Conservation (phyloP, 2,888 invertebrate genomes). For the Limnephilus auricula region DNA sequence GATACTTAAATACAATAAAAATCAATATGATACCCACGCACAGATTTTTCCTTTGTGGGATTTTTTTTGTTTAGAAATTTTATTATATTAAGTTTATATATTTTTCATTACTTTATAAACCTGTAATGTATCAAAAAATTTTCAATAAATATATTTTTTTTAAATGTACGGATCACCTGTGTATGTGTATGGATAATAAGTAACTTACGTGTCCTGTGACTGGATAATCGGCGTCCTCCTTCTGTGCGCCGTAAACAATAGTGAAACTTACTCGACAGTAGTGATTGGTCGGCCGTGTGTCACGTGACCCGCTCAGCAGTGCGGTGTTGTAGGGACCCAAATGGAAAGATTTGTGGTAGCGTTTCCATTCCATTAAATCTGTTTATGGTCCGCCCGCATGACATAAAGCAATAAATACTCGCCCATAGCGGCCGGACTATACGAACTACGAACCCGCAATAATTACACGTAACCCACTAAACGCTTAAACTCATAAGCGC, state of each 20-base stretch:
- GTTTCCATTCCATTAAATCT: conserved; percentile 66
- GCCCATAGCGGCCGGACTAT: conserved; percentile 25
- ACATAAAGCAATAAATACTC: conserved; percentile 64
- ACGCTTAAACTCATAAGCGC: conserved; percentile 7
- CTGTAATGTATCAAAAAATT: too few relatives aligned
- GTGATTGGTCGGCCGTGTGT: conserved; percentile 39
- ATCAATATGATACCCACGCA: too few relatives aligned
- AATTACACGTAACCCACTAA: conserved; percentile 32
- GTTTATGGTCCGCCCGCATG: conserved; percentile 64
- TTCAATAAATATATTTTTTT: too few relatives aligned
- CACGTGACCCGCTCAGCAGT: conserved; percentile 35
- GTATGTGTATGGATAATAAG: background rate
- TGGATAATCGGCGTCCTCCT: background rate
- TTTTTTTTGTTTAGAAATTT: too few relatives aligned
- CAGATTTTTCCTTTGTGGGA: too few relatives aligned
- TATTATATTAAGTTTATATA: too few relatives aligned
- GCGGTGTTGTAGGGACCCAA: conserved; percentile 51
- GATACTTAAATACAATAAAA: too few relatives aligned
- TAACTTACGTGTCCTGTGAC: background rate
- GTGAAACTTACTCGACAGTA: conserved; percentile 21
- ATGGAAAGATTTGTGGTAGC: conserved; percentile 65
- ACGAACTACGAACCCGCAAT: conserved; percentile 6
- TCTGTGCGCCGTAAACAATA: conserved; percentile 6
- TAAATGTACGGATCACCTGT: too few relatives aligned
- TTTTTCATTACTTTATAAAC: too few relatives aligned